These are phyloP conservation scores for Formica aserva DNA, from an alignment of 2,888 invertebrate genomes.

Conservation along the genomic window DNA sequence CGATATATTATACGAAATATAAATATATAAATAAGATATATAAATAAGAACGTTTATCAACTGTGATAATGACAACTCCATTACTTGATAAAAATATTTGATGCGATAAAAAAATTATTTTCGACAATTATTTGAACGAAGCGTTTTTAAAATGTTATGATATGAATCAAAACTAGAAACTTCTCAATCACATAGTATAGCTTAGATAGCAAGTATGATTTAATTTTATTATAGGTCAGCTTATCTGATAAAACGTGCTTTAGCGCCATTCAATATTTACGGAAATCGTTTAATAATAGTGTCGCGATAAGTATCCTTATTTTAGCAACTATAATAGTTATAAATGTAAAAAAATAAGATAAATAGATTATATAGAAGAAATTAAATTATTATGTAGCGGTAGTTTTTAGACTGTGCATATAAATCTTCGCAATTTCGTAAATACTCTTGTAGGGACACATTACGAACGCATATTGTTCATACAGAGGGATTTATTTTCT, in stretches of 20 bases:
- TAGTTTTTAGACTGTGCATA: not conserved
- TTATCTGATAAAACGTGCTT: not conserved
- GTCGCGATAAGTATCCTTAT: not conserved
- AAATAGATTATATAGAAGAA: not conserved
- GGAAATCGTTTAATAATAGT: conserved; percentile 11
- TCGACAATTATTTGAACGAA: not conserved
- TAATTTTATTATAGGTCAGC: not conserved
- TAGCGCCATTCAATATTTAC: not conserved
- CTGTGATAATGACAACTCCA: not conserved
- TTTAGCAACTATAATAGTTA: not conserved
- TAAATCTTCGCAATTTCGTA: conserved; percentile 29
- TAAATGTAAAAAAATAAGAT: not conserved
- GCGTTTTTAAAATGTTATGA: not conserved
- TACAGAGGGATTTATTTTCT: conserved; percentile 22
- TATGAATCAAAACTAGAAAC: not conserved
- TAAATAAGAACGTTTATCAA: not conserved
- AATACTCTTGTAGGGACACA: not conserved
- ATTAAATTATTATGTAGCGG: not conserved
- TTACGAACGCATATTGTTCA: conserved; percentile 8
- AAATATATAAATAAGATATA: not conserved
- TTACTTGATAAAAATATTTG: not conserved
- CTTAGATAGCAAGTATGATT: not conserved
- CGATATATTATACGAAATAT: too few species aligned
- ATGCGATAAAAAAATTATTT: not conserved
- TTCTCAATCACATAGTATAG: not conserved